Evolutionary conservation across 2,113 vertebrate species (phyloP), one percentile per base, ranked within the genome.

Genomic region (Ahaetulla prasina): DNA sequence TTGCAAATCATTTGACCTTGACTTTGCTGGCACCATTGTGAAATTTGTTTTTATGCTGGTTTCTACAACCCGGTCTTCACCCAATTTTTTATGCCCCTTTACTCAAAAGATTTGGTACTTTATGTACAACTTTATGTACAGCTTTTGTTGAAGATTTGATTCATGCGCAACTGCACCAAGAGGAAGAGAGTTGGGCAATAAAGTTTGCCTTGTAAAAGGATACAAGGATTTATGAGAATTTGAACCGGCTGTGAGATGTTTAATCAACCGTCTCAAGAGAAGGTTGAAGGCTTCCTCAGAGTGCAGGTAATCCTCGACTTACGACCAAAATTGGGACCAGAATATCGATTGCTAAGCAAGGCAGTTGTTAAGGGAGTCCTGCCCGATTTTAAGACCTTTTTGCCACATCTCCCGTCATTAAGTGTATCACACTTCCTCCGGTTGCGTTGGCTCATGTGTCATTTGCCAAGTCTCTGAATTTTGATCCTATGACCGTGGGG

Each of bases 241-340:
- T 88, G 87, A 88, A 91, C 27, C 91, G 60, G 8, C 47, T 94
- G 87, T 25, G 63, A 92, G 18, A 30, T 27, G 35, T 8, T 93
- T 92, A 95, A 93, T 91, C 95, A 91, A 52, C 52, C 90, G 91
- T 10, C n/a, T 93, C 88, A 85, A 43, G 94, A 68, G 94, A 53
- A 27, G 93, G 95, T 95, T 95, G 96, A 95, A 93, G 89, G 53
- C 35, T 0, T 0, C 80, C 93, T 92, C 39, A 94, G 80, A 95
- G 95, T 95, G 16, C 5, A 35, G 30, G 30, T 68, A 35, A n/a
- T 35, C 63, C 63, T 68, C 14, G 2, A 68, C 2, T n/a, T 68
- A 35, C 0, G 0, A 68, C 63, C 63, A 35, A 16, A 68, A 68
- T 35, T 35, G 63, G 30, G 4, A 35, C 12, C 63, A 16, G 30